Evolutionary conservation across 2,113 vertebrate species (phyloP).

Genomic region (Menura novaehollandiae): DNA sequence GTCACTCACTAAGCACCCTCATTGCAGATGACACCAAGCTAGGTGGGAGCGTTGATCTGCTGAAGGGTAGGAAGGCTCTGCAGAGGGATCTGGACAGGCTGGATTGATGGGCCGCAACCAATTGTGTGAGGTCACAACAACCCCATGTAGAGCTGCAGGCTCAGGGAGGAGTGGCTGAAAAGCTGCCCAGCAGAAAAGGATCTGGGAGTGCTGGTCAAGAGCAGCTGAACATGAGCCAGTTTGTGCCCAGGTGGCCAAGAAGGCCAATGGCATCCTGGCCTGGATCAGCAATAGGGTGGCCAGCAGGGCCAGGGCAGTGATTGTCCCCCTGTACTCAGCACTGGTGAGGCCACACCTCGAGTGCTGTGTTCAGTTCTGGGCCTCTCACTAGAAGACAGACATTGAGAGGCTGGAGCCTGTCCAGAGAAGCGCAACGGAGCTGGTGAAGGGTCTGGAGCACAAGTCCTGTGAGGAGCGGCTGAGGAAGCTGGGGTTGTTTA

Average conservation of each 20-base stretch:
- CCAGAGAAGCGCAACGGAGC: not conserved
- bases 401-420: fast-evolving
- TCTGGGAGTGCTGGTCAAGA: not conserved
- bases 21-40: not conserved
- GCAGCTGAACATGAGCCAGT: fast-evolving
- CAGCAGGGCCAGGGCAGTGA: not conserved
- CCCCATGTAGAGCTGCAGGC: not conserved
- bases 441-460: not conserved
- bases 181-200: not conserved
- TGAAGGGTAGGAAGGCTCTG: not conserved
- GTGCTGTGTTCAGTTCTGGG: not conserved
- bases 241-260: not conserved
- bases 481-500: not conserved
- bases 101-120: too few species aligned
- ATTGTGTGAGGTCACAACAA: not conserved
- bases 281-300: not conserved
- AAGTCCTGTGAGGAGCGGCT: not conserved
- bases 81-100: not conserved
- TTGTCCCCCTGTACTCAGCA: not conserved
- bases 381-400: not conserved
- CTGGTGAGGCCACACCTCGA: not conserved
- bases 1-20: not conserved
- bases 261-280: not conserved
- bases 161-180: not conserved
- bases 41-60: not conserved